These are phyloP conservation scores for Rhagonycha fulva DNA, from an alignment of 2,888 invertebrate species.

Conservation along the genomic window DNA sequence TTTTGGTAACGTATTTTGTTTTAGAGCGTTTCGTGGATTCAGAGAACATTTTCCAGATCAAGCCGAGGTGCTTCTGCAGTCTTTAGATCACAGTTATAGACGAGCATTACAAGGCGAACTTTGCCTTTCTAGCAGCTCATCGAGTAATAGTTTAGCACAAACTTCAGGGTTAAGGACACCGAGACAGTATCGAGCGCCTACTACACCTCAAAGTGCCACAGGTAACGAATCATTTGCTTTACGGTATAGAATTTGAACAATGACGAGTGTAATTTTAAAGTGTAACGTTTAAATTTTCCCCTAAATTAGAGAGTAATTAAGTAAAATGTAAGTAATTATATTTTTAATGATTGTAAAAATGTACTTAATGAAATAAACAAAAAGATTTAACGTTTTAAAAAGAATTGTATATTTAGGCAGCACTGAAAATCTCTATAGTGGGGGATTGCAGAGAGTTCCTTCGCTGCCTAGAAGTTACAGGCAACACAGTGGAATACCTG, in stretches of 20 bases:
- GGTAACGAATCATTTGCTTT: constrained; percentile 7
- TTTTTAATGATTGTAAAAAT: neutral
- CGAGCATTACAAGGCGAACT: constrained; percentile 63
- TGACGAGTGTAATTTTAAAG: neutral
- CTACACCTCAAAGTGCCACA: constrained; percentile 52
- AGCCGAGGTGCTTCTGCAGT: constrained; percentile 81
- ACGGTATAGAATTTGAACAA: neutral
- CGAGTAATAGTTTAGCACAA: constrained; percentile 58
- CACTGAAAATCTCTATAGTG: constrained; percentile 61
- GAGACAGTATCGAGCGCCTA: constrained; percentile 51
- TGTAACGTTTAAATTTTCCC: constrained; percentile 1
- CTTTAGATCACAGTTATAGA: constrained; percentile 79
- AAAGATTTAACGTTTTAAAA: constrained; percentile 4
- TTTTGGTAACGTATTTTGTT: neutral
- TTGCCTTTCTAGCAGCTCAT: constrained; percentile 62
- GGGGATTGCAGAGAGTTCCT: constrained; percentile 62
- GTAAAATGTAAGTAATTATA: neutral
- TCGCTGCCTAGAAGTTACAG: constrained; percentile 64
- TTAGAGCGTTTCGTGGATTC: constrained; percentile 88
- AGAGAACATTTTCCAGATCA: constrained; percentile 88
- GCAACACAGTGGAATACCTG: constrained; percentile 65
- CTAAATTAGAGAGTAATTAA: neutral
- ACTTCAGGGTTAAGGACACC: constrained; percentile 52
- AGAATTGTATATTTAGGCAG: constrained; percentile 56
- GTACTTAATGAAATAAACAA: neutral